Base-by-base conservation (phyloP, 1,140 invertebrate genomes). In the Achroia grisella region DNA sequence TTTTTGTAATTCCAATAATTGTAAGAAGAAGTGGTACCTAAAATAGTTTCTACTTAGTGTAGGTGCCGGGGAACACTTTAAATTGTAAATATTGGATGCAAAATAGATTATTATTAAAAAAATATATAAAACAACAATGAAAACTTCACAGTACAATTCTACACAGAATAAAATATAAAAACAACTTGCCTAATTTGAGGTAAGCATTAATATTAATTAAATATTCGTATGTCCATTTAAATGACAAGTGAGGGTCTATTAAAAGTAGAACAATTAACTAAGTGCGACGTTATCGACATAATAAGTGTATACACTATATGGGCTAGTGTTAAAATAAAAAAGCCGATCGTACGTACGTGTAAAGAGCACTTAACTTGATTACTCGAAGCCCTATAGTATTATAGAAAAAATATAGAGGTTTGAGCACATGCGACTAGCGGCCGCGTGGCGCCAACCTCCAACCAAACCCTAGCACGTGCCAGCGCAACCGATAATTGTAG, bases 301-400 rank as follows among this genome's bases (percentile, higher is more conserved):
- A 69, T 71, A 66, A 40, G 30, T 27, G 46, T 41, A 32, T 48
- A 62, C 67, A 60, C 55, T 49, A 60, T 51, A 52, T 56, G 60
- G 58, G 59, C 55, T 67, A 52, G 63, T 57, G 70, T 75, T 75
- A 71, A 73, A 78, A 81, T 76, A 81, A 80, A 80, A 76, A 67
- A 72, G 70, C 61, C 62, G 65, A 72, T 76, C 65, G 75, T 41
- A 56, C 59, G 66, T 65, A 61, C 61, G 59, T 56, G 42, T 55
- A 44, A 71, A 70, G 71, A 77, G 76, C 78, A 84, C 80, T 84
- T 80, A 80, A 80, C 70, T 79, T 82, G 74, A 82, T 84, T 84
- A 82, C 73, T 56, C 41, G 66, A 72, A 71, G 66, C 66, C 63
- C 56, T 68, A 58, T 23, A 23, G 41, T 34, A 45, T 49, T 31